Conservation (phyloP, 2,113 vertebrate species). For the Felis chaus region DNA sequence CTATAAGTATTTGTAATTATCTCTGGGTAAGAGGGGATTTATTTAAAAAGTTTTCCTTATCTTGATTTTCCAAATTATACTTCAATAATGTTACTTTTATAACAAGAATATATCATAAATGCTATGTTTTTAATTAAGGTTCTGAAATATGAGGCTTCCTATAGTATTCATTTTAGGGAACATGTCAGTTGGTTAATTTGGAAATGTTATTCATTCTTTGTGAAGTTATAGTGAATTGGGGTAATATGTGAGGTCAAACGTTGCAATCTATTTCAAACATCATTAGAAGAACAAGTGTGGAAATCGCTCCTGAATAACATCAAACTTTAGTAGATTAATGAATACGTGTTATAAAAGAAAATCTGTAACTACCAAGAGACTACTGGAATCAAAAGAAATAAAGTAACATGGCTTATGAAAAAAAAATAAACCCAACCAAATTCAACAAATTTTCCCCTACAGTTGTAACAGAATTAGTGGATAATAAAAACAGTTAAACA, state of each 20-base stretch:
- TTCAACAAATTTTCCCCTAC: not conserved
- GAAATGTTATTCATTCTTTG: not conserved
- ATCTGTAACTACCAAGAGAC: not conserved
- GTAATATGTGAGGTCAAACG: not conserved
- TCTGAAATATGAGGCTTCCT: not conserved
- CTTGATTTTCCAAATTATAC: not conserved
- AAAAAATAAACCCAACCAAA: constrained; percentile 37
- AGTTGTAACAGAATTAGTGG: not conserved
- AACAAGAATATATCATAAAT: not conserved
- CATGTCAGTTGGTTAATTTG: not conserved
- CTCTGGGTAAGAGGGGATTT: not conserved
- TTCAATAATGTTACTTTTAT: not conserved
- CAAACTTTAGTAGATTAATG: not conserved
- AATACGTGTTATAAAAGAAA: constrained; percentile 11
- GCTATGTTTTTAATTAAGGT: not conserved
- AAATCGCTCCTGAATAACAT: constrained; percentile 12
- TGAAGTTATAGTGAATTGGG: not conserved
- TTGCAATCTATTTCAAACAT: constrained; percentile 51
- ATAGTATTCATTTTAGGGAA: not conserved
- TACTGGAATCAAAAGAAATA: constrained; percentile 49
- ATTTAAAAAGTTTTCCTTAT: not conserved
- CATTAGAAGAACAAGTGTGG: not conserved
- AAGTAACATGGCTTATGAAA: not conserved
- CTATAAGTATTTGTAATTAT: not conserved
- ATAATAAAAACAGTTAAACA: constrained; percentile 42